phyloP scores from a whole-genome alignment of 2,888 invertebrate genomes.

The Eugnorisma glareosa region DNA sequence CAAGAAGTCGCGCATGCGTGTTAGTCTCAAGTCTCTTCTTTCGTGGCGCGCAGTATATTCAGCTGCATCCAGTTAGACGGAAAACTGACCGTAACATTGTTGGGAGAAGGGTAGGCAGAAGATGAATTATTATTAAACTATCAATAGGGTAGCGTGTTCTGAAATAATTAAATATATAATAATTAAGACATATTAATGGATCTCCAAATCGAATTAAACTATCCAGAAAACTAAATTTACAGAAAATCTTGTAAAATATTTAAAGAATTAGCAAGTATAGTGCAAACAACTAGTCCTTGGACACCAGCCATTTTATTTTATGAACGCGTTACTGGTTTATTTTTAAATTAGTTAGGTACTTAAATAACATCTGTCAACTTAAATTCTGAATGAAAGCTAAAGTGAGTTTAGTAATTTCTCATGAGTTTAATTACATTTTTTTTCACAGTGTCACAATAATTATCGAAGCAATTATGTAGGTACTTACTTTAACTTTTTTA shows the following conservation, averaged over 20 bases:
- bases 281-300: neutral
- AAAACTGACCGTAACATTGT: too few relatives aligned
- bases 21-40: too few relatives aligned
- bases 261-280: neutral
- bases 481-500: neutral
- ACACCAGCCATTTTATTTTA: neutral
- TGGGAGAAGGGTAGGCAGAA: too few relatives aligned
- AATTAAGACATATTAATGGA: too few relatives aligned
- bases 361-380: neutral
- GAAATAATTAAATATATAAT: neutral
- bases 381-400: neutral
- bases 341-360: neutral
- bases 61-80: too few relatives aligned
- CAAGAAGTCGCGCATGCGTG: too few relatives aligned
- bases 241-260: neutral
- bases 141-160: neutral
- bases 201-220: neutral
- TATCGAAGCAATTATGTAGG: too few relatives aligned
- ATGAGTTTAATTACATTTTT: too few relatives aligned
- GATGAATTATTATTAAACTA: neutral
- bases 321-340: neutral
- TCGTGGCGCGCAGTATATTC: too few relatives aligned
- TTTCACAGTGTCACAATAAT: too few relatives aligned
- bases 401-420: neutral
- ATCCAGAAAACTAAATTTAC: neutral